Evolutionary conservation across 2,888 invertebrate genomes (phyloP).

Genomic region (Cyclophora albipunctata): DNA sequence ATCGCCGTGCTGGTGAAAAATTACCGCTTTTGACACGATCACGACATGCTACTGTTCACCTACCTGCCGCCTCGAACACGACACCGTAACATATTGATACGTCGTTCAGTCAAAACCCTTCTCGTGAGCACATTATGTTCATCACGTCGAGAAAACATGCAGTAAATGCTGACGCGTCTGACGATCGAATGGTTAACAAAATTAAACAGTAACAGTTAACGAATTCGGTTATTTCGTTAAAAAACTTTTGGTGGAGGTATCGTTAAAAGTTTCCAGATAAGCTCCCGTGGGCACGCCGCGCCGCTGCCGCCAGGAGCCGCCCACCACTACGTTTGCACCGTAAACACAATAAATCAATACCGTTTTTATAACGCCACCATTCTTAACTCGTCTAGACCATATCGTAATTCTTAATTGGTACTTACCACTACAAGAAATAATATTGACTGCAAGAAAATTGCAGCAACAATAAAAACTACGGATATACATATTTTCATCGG

Average conservation of each 20-base stretch:
- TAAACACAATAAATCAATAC: too few species aligned
- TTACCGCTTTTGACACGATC: conserved; percentile 30
- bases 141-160: neutral
- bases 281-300: conserved; percentile 42
- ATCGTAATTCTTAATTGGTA: too few species aligned
- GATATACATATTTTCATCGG: too few species aligned
- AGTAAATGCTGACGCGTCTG: conserved; percentile 14
- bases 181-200: conserved; percentile 20
- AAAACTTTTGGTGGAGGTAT: conserved; percentile 63
- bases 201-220: conserved; percentile 38
- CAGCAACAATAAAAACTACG: too few species aligned
- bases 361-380: too few species aligned
- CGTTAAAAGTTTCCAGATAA: conserved; percentile 69
- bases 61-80: conserved; percentile 4
- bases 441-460: too few species aligned
- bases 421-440: too few species aligned
- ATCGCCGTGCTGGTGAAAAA: conserved; percentile 38
- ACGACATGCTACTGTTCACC: conserved; percentile 13
- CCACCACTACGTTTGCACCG: neutral
- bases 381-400: too few species aligned
- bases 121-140: too few species aligned
- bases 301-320: neutral
- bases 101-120: too few species aligned
- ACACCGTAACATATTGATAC: conserved; percentile 13
- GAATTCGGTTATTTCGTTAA: conserved; percentile 71